Percentiles rank a stretch among this genome's conserved stretches.
These are phyloP conservation scores for Solenodon paradoxus DNA, from an alignment of 2,113 vertebrate species.

Conservation along the genomic window DNA sequence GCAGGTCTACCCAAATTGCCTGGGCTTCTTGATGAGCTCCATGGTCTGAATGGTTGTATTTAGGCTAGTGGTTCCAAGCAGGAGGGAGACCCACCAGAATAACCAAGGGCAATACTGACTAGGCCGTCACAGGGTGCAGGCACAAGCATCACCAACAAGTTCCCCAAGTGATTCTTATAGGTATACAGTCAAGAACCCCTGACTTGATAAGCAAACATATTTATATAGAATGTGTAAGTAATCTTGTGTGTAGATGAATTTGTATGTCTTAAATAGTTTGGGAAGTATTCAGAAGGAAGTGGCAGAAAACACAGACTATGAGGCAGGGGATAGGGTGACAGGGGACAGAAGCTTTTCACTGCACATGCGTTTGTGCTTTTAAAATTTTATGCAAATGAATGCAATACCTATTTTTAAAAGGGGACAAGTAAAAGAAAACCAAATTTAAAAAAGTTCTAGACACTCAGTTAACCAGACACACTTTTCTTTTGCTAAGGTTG, in stretches of 20 bases:
- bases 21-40: not conserved
- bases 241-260: not conserved
- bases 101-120: not conserved
- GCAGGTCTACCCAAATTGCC: not conserved
- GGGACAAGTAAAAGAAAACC: not conserved
- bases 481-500: not conserved
- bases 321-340: not conserved
- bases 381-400: not conserved
- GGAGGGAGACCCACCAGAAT: not conserved
- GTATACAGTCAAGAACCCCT: not conserved
- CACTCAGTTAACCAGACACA: not conserved
- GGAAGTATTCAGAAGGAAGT: not conserved
- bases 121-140: not conserved
- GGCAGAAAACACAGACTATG: not conserved
- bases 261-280: not conserved
- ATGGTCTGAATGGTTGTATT: not conserved
- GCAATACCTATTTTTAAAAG: not conserved
- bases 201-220: not conserved
- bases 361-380: not conserved
- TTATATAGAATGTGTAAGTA: not conserved
- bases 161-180: not conserved
- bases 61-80: not conserved
- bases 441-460: not conserved
- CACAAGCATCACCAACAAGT: not conserved
- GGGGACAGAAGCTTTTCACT: not conserved